A percentile compares a stretch with the other conserved stretches of the same genome.
phyloP scores from a whole-genome alignment of 2,113 vertebrate genomes.

The Sebastes fasciatus region DNA sequence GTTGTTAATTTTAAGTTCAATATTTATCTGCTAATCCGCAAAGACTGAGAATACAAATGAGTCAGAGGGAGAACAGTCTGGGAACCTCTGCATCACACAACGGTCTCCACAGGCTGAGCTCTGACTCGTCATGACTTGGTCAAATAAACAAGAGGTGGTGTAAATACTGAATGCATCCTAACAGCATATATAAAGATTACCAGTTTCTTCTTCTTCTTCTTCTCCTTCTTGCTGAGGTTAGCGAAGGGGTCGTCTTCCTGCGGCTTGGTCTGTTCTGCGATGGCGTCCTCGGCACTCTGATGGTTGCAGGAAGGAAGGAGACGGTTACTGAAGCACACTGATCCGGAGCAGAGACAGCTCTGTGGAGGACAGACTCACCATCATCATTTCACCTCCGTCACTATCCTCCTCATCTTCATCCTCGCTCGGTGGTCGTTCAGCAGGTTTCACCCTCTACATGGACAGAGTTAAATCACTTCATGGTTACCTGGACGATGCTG shows the following conservation, averaged over 20 bases:
- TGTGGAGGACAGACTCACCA: conserved; percentile 61
- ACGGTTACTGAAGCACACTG: neutral
- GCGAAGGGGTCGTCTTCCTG: conserved; percentile 84
- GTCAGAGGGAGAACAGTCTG: too few relatives aligned
- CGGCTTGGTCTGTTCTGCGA: conserved; percentile 72
- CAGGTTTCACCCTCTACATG: conserved; percentile 73
- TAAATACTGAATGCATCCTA: neutral
- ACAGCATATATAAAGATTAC: conserved; percentile 57
- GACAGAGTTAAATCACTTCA: conserved; percentile 5
- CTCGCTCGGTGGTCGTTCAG: conserved; percentile 27
- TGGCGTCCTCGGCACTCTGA: conserved; percentile 81
- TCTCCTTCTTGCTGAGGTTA: conserved; percentile 92
- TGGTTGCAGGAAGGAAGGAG: neutral
- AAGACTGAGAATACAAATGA: too few relatives aligned
- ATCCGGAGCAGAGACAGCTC: neutral
- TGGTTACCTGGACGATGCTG: neutral
- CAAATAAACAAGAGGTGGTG: neutral
- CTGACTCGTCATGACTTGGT: neutral
- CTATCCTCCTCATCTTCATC: conserved; percentile 75
- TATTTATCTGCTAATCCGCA: too few relatives aligned
- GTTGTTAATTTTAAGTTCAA: too few relatives aligned
- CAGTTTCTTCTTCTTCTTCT: conserved; percentile 92
- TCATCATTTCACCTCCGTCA: conserved; percentile 77
- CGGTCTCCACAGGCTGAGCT: neutral
- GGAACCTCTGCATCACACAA: neutral